phyloP scores from a whole-genome alignment of 2,797 vertebrate genomes.

The Rallus crepitans region DNA sequence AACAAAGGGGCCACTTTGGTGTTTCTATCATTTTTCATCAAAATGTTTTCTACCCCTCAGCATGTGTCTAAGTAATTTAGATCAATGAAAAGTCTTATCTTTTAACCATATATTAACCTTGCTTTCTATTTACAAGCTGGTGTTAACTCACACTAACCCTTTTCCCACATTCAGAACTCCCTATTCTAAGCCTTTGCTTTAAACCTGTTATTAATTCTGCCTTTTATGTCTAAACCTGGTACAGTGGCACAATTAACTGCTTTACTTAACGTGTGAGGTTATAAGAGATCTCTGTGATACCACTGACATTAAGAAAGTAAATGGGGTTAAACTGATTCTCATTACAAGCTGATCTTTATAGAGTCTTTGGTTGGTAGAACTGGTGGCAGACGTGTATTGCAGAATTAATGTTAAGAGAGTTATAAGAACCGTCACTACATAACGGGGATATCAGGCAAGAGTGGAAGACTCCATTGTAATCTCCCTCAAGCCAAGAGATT shows the following conservation, averaged over 20 bases:
- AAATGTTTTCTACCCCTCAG: not conserved
- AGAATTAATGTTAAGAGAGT: not conserved
- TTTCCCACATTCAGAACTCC: not conserved
- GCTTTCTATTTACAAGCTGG: not conserved
- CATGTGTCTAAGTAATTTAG: not conserved
- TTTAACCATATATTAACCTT: slow-evolving; percentile 30
- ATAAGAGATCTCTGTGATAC: not conserved
- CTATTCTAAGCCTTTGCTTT: not conserved
- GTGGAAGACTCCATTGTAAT: not conserved
- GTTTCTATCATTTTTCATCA: not conserved
- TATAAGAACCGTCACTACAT: not conserved
- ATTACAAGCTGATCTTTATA: not conserved
- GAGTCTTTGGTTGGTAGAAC: not conserved
- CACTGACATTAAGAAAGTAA: not conserved
- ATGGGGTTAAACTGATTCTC: slow-evolving; percentile 22
- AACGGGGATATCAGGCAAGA: not conserved
- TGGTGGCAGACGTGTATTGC: not conserved
- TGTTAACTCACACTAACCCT: not conserved
- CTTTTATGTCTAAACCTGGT: slow-evolving; percentile 20
- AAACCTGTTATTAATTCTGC: slow-evolving; percentile 40
- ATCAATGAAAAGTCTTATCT: not conserved
- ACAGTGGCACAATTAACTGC: slow-evolving; percentile 44
- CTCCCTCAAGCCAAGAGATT: not conserved
- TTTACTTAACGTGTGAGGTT: slow-evolving; percentile 24
- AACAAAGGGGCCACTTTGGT: not conserved